Evolutionary conservation across 2,797 vertebrate species (phyloP), one percentile per base, ranked within the genome.

Genomic region (Myripristis murdjan): DNA sequence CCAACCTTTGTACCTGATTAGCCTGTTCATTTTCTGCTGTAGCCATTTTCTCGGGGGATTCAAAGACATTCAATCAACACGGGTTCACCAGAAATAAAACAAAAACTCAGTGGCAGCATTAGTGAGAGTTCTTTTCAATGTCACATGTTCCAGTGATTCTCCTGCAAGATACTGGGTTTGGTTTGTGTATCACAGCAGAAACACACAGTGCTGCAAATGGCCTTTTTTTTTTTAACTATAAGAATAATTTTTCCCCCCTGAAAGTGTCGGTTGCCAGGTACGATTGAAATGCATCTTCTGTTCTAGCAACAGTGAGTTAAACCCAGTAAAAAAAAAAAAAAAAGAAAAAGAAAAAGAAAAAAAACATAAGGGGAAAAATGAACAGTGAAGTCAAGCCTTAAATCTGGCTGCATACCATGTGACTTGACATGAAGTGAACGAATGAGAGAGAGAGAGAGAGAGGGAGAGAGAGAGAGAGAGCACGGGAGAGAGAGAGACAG

Each of bases 401-500:
- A 91, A 92, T 93, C 87, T 91, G 83, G 84, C 84, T 88, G 83
- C 83, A 85, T 75, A 91, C 87, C 90, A 93, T 88, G 91, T 91
- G 91, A 91, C 87, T 78, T 81, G 83, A 90, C 85, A 89, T 67
- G 70, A 82, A 88, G 82, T 72, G 84, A 89, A 51, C 70, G 52
- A 89, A 89, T 85, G 84, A 89, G 78, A 83, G 73, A 81, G 77
- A 72, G 63, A 75, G 70, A 78, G 54, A 70, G 46, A 74, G 46
- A 46, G 49, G 57, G 62, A 63, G 20, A 73, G 44, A 78, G 20
- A 63, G 47, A 56, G n/a, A 55, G 57, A 39, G 47, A 28, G 10
- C 10, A 31, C 46, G 44, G 61, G 58, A 68, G 31, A 58, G 46
- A 47, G 64, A 58, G 53, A 49, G 54, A 74, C 57, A 49, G 69